Evolutionary conservation across 2,797 vertebrate genomes (phyloP).

Genomic region (Decapterus maruadsi): DNA sequence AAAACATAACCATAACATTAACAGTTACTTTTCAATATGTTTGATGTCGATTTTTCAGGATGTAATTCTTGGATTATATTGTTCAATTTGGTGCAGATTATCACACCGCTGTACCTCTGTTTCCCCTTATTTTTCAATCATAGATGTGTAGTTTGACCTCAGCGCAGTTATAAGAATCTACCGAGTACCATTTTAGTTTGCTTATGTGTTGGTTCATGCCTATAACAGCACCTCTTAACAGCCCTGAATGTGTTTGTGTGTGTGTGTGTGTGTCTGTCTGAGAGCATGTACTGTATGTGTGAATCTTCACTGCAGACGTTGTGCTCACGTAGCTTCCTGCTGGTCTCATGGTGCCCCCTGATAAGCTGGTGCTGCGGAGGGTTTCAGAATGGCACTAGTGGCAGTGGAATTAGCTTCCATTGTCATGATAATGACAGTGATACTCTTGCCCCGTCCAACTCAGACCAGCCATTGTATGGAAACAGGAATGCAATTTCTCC

Average conservation of each 20-base stretch:
- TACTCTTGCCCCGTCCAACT: constrained; percentile 87
- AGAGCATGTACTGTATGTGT: constrained; percentile 43
- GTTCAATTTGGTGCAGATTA: no score
- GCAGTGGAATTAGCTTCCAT: constrained; percentile 88
- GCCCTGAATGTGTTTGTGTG: constrained; percentile 40
- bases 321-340: constrained; percentile 64
- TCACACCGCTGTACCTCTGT: no score
- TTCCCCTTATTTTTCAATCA: no score
- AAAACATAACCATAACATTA: no score
- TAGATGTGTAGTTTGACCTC: neutral
- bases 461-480: constrained; percentile 85
- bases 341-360: constrained; percentile 83
- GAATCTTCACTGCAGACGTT: constrained; percentile 47
- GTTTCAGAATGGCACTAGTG: constrained; percentile 81
- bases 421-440: constrained; percentile 90
- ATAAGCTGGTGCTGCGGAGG: constrained; percentile 84
- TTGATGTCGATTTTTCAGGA: no score
- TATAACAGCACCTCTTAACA: constrained; percentile 18
- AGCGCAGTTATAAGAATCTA: neutral
- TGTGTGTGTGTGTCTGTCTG: constrained; percentile 40
- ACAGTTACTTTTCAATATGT: no score
- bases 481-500: constrained; percentile 89
- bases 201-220: constrained; percentile 59
- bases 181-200: constrained; percentile 14
- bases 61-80: neutral